Conservation (phyloP, 2,797 vertebrate species). For the Nyctalus aviator region DNA sequence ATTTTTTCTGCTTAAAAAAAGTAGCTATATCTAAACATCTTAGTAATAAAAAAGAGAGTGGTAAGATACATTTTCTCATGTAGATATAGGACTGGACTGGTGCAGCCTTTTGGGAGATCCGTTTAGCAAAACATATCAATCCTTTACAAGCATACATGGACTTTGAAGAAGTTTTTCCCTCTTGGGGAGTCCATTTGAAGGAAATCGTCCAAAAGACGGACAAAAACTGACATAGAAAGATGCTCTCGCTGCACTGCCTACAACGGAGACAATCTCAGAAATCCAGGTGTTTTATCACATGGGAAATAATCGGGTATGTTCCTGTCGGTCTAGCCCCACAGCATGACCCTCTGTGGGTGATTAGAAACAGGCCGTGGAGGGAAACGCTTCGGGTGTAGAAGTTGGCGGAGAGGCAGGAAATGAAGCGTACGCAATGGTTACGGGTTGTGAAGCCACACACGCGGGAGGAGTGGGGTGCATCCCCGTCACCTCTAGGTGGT, state of each 20-base stretch:
- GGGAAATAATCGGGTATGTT: constrained; percentile 5
- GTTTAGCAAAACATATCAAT: constrained; percentile 21
- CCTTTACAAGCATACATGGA: background rate
- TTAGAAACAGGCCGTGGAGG: background rate
- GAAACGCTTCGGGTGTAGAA: background rate
- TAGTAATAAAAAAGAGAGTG: background rate
- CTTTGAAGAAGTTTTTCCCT: background rate
- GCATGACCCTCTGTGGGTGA: background rate
- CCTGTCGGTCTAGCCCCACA: background rate
- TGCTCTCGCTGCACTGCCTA: background rate
- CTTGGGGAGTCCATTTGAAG: constrained; percentile 12
- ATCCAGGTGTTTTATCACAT: background rate
- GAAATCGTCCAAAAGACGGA: background rate
- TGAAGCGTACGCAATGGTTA: background rate
- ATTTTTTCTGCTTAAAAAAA: constrained; percentile 10
- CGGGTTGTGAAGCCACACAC: background rate
- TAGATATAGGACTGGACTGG: background rate
- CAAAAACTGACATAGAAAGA: background rate
- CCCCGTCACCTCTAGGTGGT: background rate
- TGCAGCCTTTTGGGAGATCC: background rate
- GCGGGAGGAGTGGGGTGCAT: background rate
- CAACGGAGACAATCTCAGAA: background rate
- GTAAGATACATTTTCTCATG: background rate
- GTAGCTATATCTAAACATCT: background rate
- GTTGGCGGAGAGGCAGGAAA: background rate